Evolutionary conservation across 2,113 vertebrate species (phyloP).

Genomic region (Camelus bactrianus): DNA sequence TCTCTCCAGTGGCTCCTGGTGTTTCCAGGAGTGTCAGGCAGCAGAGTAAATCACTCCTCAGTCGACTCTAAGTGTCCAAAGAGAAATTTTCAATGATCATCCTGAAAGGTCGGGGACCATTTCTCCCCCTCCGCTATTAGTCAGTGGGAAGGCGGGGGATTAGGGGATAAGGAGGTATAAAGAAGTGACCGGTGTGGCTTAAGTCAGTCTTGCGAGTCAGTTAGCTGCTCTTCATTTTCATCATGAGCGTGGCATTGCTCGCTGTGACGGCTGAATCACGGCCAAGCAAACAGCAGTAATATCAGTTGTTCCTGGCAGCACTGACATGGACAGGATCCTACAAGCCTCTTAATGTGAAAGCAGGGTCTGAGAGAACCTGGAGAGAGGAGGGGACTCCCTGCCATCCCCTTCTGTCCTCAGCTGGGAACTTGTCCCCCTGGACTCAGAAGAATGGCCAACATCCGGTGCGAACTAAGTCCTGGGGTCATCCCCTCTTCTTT

Average conservation of each 20-base stretch:
- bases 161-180: background rate
- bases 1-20: background rate
- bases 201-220: background rate
- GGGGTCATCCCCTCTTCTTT: background rate
- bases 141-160: background rate
- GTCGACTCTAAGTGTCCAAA: background rate
- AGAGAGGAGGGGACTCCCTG: background rate
- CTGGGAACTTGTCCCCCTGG: background rate
- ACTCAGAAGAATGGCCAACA: background rate
- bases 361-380: background rate
- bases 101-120: background rate
- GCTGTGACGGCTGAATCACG: background rate
- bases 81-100: background rate
- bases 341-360: background rate
- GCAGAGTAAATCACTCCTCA: background rate
- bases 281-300: background rate
- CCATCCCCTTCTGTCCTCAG: background rate
- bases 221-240: background rate
- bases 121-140: background rate
- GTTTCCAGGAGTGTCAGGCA: background rate
- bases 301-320: background rate
- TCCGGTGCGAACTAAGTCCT: background rate
- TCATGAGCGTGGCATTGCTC: background rate
- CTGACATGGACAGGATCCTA: background rate
- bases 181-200: background rate